These are phyloP conservation scores for Stomatorhinus ivindoensis DNA, from an alignment of 2,113 vertebrate genomes.

Conservation along the genomic window DNA sequence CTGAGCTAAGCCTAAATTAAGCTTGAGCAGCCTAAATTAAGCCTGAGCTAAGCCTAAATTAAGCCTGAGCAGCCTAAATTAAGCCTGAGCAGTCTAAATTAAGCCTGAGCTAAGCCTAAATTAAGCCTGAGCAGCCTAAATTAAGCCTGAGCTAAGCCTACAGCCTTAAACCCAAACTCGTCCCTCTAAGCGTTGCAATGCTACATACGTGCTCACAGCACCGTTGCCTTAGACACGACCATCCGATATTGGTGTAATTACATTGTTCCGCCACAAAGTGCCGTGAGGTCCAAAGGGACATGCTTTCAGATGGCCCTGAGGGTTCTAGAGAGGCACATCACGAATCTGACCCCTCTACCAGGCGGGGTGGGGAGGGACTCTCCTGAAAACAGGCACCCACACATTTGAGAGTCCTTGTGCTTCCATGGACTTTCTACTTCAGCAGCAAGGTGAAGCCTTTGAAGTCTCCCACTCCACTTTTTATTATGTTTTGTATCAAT, in stretches of 20 bases:
- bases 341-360: neutral
- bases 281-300: neutral
- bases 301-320: neutral
- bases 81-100: too few species aligned
- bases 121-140: neutral
- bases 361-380: neutral
- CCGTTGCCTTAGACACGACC: neutral
- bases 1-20: neutral
- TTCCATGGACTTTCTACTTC: neutral
- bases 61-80: neutral
- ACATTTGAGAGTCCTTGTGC: neutral
- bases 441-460: neutral
- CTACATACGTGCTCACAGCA: too few species aligned
- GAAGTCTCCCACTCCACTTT: conserved; percentile 17
- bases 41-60: neutral
- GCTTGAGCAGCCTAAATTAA: too few species aligned
- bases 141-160: neutral
- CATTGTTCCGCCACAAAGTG: neutral
- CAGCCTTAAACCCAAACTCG: neutral
- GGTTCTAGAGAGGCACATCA: neutral
- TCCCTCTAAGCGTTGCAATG: neutral
- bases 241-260: neutral
- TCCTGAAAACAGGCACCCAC: neutral
- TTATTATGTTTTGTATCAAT: neutral
- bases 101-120: neutral